phyloP scores from a whole-genome alignment of 2,888 invertebrate species.

The Metellina segmentata region DNA sequence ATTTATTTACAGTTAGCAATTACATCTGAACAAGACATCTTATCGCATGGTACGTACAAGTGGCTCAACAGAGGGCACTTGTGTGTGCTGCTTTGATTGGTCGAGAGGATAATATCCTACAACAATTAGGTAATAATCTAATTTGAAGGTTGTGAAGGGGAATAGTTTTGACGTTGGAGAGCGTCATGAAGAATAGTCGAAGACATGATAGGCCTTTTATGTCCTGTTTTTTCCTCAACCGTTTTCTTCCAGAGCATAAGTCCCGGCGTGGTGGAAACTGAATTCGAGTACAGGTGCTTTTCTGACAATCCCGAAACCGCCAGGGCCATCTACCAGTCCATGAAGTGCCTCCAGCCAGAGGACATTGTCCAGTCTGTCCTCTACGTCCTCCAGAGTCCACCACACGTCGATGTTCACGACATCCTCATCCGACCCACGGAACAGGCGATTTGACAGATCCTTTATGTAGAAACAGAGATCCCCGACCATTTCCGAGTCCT shows the following conservation, averaged over 20 bases:
- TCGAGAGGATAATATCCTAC: no score
- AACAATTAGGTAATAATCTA: no score
- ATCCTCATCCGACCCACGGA: slow-evolving; percentile 75
- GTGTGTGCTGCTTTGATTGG: no score
- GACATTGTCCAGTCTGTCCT: slow-evolving; percentile 86
- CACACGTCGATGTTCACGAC: slow-evolving; percentile 83
- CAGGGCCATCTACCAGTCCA: slow-evolving; percentile 28
- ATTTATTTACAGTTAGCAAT: no score
- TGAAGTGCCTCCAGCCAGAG: slow-evolving; percentile 82
- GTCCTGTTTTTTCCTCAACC: neutral
- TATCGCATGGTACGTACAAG: no score
- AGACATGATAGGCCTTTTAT: no score
- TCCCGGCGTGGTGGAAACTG: slow-evolving; percentile 77
- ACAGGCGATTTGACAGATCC: slow-evolving; percentile 38
- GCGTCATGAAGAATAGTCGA: no score
- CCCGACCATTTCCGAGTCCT: no score
- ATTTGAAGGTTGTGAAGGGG: no score
- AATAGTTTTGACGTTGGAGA: no score
- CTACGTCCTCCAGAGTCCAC: slow-evolving; percentile 85
- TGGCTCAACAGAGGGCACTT: no score
- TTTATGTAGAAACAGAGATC: neutral
- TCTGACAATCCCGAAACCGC: slow-evolving; percentile 47
- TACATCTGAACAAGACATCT: no score
- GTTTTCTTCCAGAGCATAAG: slow-evolving; percentile 67
- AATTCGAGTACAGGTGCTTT: slow-evolving; percentile 67